phyloP scores from a whole-genome alignment of 2,888 invertebrate genomes.

The Opisthograptis luteolata region DNA sequence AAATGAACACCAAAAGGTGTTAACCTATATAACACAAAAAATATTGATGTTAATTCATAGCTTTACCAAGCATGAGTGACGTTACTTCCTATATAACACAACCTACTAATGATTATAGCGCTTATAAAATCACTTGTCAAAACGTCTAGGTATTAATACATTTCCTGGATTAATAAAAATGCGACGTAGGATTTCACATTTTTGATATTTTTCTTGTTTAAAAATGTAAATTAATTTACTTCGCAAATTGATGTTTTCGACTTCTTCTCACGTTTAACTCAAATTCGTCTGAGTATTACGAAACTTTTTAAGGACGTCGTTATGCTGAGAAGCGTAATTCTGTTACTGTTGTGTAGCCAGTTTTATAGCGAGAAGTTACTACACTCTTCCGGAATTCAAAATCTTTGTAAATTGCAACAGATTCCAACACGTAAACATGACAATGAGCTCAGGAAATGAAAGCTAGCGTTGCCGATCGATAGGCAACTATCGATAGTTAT shows the following conservation, averaged over 20 bases:
- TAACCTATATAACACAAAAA: too few species aligned
- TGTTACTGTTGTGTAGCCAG: slow-evolving; percentile 17
- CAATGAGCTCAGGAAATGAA: not conserved
- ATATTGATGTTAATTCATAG: too few species aligned
- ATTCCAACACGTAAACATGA: not conserved
- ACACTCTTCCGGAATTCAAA: slow-evolving; percentile 4
- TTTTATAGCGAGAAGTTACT: slow-evolving; percentile 11
- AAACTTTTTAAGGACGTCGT: slow-evolving; percentile 19
- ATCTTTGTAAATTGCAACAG: slow-evolving; percentile 1
- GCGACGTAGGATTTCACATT: not conserved
- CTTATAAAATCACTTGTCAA: too few species aligned
- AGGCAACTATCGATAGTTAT: too few species aligned
- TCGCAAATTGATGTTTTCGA: not conserved
- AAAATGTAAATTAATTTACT: not conserved
- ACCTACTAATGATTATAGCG: too few species aligned
- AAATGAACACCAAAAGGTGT: too few species aligned
- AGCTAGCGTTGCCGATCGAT: too few species aligned
- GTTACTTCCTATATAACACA: too few species aligned
- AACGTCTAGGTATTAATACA: too few species aligned
- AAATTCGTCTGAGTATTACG: slow-evolving; percentile 9
- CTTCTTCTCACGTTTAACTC: slow-evolving; percentile 5
- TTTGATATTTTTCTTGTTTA: too few species aligned
- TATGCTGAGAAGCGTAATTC: slow-evolving; percentile 7
- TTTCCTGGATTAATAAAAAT: too few species aligned
- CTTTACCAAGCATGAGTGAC: too few species aligned